These are phyloP conservation scores for Vidua macroura DNA, from an alignment of 2,113 vertebrate species.

Conservation along the genomic window DNA sequence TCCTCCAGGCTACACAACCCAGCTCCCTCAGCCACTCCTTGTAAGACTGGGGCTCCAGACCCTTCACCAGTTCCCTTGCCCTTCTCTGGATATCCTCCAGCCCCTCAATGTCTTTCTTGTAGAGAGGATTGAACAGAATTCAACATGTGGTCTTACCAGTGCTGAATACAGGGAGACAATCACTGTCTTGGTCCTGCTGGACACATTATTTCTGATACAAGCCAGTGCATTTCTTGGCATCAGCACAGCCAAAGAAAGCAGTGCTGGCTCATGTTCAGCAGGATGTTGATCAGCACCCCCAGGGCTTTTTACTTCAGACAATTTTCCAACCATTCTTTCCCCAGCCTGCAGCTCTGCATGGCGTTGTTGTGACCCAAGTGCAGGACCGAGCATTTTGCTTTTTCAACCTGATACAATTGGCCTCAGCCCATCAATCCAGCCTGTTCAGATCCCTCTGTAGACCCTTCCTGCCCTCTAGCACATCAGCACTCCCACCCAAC, in stretches of 20 bases:
- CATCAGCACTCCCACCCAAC: not conserved
- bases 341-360: not conserved
- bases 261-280: not conserved
- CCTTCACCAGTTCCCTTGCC: not conserved
- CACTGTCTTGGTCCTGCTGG: not conserved
- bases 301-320: not conserved
- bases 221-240: not conserved
- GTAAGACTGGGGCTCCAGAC: not conserved
- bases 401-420: not conserved
- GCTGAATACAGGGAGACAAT: not conserved
- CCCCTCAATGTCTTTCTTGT: not conserved
- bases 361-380: not conserved
- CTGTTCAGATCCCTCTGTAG: not conserved
- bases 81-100: not conserved
- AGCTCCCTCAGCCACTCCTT: not conserved
- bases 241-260: not conserved
- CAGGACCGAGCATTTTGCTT: not conserved
- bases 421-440: not conserved
- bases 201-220: not conserved
- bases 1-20: not conserved
- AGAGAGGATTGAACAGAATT: not conserved
- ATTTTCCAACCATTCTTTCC: not conserved
- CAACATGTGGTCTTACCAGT: not conserved
- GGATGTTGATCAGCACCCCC: rapidly evolving
- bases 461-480: not conserved